Base-by-base conservation (phyloP, 2,888 invertebrate species). In the Acanthosepion pharaonis region DNA sequence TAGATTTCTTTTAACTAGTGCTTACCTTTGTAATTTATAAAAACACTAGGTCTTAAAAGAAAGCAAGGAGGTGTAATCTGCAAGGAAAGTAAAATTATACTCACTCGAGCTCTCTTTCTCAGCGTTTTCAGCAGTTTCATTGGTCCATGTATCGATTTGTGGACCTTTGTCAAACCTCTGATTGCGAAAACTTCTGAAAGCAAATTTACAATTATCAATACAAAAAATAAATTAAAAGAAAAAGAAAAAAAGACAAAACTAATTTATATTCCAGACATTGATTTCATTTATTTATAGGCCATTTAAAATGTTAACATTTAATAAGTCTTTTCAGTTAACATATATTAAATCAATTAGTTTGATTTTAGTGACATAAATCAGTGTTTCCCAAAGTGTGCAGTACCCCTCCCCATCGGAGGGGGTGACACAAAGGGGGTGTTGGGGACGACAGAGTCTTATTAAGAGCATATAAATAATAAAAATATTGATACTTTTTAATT, bases 81-180 rank as follows among this genome's bases (percentile, higher is more conserved):
- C 2, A 33, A 78, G 64, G 11, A 91, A 25, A 91, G 28, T 23
- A 53, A 94, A 91, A 51, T 91, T 15, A 64, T 42, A 94, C 94
- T n/a, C 53, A 94, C 94, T 94, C n/a, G 95, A 95, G 91, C 95
- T 95, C 95, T 97, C 97, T 91, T 97, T 97, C 93, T 97, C 97
- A 92, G 97, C 97, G 94, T 97, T 97, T 95, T 97, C 97, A 94
- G 97, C 97, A n/a, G 97, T 97, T 95, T 97, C 97, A 96, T 97
- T 98, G 95, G 97, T 98, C 98, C 98, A 98, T 78, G 98, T 98
- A 95, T 98, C 98, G 95, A 98, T 98, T 94, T 97, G 96, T 91
- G 97, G 97, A 28, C 96, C 96, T 94, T 96, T 96, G 55, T 97
- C 97, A 96, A 96, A 97, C 91, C 96, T 95, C 28, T 95, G 94